Percentiles rank a stretch among this genome's conserved stretches.
phyloP scores from a whole-genome alignment of 2,113 vertebrate species.

The Zosterops japonicus region DNA sequence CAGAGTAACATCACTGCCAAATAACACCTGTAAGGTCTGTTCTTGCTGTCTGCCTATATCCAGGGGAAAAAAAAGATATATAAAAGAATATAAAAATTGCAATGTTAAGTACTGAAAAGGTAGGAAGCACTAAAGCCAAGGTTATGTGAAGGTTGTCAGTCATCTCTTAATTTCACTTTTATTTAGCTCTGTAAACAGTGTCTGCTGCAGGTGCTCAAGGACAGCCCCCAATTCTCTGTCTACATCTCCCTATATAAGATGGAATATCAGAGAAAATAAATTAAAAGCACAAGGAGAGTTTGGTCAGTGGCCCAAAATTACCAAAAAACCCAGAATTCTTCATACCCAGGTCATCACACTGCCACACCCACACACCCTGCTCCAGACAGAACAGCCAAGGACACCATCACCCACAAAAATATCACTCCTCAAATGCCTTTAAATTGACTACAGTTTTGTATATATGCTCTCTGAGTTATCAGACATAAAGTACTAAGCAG shows the following conservation, averaged over 20 bases:
- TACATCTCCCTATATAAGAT: neutral
- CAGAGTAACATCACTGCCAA: neutral
- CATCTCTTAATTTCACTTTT: neutral
- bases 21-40: neutral
- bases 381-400: neutral
- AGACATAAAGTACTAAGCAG: neutral
- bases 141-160: neutral
- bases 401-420: neutral
- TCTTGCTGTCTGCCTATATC: neutral
- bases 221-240: neutral
- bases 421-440: neutral
- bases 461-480: neutral
- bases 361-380: rapidly evolving
- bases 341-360: neutral
- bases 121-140: neutral
- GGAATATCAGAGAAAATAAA: neutral
- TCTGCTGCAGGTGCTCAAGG: neutral
- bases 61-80: neutral
- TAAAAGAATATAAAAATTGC: neutral
- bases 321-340: neutral
- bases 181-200: neutral
- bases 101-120: neutral
- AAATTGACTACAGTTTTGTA: neutral
- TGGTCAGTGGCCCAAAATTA: neutral
- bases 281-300: neutral